A percentile compares a stretch with the other conserved stretches of the same genome.
Evolutionary conservation across 2,888 invertebrate genomes (phyloP).

Genomic region (Pasiphila rectangulata): DNA sequence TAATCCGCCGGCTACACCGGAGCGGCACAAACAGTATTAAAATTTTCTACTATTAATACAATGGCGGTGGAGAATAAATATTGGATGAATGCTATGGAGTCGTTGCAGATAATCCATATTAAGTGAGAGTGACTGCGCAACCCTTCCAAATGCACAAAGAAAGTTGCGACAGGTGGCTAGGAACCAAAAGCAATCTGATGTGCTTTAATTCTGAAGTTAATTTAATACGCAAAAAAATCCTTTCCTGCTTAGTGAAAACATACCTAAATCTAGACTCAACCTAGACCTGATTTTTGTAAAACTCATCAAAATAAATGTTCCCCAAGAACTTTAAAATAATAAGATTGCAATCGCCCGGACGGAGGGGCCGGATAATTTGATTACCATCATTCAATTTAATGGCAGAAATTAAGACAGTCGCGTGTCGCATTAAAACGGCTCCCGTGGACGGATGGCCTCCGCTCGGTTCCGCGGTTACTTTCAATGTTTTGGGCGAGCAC

Average conservation of each 20-base stretch:
- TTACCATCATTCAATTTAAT: slow-evolving; percentile 59
- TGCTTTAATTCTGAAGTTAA: too few species aligned
- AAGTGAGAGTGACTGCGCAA: slow-evolving; percentile 50
- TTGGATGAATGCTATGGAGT: slow-evolving; percentile 65
- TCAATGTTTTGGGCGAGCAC: slow-evolving; percentile 77
- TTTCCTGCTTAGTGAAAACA: too few species aligned
- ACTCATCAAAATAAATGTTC: slow-evolving; percentile 8
- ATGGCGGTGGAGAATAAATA: slow-evolving; percentile 73
- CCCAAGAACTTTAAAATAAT: slow-evolving; percentile 26
- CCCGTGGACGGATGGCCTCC: slow-evolving; percentile 25
- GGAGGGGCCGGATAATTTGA: slow-evolving; percentile 47
- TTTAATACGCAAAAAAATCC: too few species aligned
- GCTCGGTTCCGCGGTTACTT: slow-evolving; percentile 62
- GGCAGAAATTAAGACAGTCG: slow-evolving; percentile 66
- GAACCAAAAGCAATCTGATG: too few species aligned
- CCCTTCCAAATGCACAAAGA: slow-evolving; percentile 9
- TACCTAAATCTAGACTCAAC: too few species aligned
- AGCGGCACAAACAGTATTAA: slow-evolving; percentile 76
- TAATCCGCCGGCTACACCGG: slow-evolving; percentile 69
- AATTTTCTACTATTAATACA: slow-evolving; percentile 76
- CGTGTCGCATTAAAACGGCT: slow-evolving; percentile 63
- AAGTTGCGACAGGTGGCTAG: slow-evolving; percentile 15
- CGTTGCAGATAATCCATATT: slow-evolving; percentile 66
- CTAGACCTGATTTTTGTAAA: background rate
- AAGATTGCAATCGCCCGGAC: slow-evolving; percentile 25